Evolutionary conservation across 2,888 invertebrate species (phyloP).

Genomic region (Frankliniella intonsa): DNA sequence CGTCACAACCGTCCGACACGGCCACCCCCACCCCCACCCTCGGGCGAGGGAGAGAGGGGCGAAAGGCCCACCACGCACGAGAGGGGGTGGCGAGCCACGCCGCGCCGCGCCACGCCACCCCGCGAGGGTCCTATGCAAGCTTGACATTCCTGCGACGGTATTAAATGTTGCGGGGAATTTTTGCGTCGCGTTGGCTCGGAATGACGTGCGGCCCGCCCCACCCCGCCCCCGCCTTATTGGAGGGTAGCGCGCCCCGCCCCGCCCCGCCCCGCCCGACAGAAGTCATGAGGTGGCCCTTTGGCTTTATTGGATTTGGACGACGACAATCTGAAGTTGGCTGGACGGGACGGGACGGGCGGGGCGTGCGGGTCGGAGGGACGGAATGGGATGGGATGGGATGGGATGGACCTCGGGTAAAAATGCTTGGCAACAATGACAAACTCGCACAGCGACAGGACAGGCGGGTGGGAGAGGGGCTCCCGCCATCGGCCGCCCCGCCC

Average conservation of each 20-base stretch:
- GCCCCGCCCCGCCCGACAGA: background rate
- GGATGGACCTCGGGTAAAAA: no score
- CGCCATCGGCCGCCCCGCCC: background rate
- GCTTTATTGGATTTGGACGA: no score
- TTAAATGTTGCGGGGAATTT: constrained; percentile 40
- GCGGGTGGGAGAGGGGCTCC: no score
- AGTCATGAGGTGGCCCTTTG: background rate
- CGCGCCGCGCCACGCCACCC: background rate
- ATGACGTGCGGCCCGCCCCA: constrained; percentile 2
- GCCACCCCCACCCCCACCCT: constrained; percentile 32
- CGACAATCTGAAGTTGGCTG: background rate
- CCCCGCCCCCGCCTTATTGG: background rate
- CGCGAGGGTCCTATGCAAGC: constrained; percentile 33
- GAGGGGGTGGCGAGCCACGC: background rate
- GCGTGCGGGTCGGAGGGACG: background rate
- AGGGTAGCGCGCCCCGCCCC: background rate
- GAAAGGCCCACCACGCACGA: background rate
- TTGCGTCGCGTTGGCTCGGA: constrained; percentile 21
- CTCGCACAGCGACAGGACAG: no score
- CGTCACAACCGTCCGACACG: constrained; percentile 37
- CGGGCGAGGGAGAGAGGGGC: background rate
- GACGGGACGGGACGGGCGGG: background rate
- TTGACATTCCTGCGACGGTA: constrained; percentile 33
- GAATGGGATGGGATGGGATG: no score
- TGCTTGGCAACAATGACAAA: no score